phyloP scores from a whole-genome alignment of 1,140 invertebrate species.

The Pectinophora gossypiella region DNA sequence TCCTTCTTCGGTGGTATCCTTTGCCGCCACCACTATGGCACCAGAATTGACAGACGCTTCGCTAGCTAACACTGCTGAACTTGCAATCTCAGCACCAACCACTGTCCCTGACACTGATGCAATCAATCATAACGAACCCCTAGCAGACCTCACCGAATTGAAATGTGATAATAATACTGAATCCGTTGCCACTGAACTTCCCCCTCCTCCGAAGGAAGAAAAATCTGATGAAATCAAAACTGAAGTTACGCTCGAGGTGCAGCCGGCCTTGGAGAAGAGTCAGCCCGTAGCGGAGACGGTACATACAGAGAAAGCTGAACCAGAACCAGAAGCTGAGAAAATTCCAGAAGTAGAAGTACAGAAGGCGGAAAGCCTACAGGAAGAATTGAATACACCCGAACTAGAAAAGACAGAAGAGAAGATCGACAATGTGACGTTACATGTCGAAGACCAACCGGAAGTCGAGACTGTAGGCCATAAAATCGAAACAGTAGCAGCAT shows the following conservation, averaged over 20 bases:
- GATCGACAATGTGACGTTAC: neutral
- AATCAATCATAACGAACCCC: slow-evolving; percentile 26
- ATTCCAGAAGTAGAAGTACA: too few species aligned
- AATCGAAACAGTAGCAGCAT: neutral
- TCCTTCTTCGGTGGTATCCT: slow-evolving; percentile 72
- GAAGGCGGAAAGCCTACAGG: too few species aligned
- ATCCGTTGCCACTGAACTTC: slow-evolving; percentile 23
- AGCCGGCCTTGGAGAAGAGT: neutral
- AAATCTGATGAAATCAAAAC: neutral
- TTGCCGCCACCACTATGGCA: slow-evolving; percentile 73
- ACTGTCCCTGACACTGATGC: slow-evolving; percentile 29
- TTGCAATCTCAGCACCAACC: slow-evolving; percentile 31
- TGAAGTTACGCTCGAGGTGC: neutral
- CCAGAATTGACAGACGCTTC: slow-evolving; percentile 67
- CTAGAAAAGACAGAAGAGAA: neutral
- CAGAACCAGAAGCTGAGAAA: neutral
- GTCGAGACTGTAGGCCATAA: neutral
- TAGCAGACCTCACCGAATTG: slow-evolving; percentile 12
- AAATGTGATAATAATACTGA: slow-evolving; percentile 11
- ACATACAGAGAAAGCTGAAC: neutral
- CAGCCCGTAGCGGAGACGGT: neutral
- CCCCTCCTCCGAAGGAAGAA: slow-evolving; percentile 10
- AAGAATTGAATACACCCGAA: too few species aligned
- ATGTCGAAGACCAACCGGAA: neutral
- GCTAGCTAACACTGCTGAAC: slow-evolving; percentile 54